Evolutionary conservation across 2,888 invertebrate genomes (phyloP).

Genomic region (Emmelina monodactyla): DNA sequence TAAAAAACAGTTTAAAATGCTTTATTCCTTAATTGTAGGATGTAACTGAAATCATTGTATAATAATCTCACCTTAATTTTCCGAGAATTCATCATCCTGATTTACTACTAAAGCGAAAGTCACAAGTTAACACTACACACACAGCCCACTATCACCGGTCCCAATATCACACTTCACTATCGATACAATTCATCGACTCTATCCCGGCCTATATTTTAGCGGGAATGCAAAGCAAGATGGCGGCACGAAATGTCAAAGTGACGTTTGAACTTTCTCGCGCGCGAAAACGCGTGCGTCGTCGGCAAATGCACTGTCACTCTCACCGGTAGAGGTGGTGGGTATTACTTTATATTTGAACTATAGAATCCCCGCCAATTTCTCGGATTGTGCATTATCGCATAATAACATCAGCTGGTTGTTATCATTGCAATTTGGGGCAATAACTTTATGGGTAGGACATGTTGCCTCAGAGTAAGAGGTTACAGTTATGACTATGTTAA

Average conservation of each 20-base stretch:
- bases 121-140: constrained; percentile 34
- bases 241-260: too few relatives aligned
- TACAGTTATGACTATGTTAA: too few relatives aligned
- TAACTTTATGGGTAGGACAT: too few relatives aligned
- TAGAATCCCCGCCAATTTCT: constrained; percentile 39
- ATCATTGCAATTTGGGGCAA: constrained; percentile 29
- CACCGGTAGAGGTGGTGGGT: constrained; percentile 33
- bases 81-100: constrained; percentile 45
- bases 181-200: constrained; percentile 15
- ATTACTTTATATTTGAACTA: constrained; percentile 57
- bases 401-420: constrained; percentile 38
- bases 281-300: constrained; percentile 30
- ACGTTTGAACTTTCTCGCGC: constrained; percentile 49
- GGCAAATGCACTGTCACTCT: constrained; percentile 45
- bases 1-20: too few relatives aligned
- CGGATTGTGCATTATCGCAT: constrained; percentile 44
- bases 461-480: too few relatives aligned
- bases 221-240: constrained; percentile 7
- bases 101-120: constrained; percentile 36
- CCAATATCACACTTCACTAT: constrained; percentile 16
- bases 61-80: constrained; percentile 34
- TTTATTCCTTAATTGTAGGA: too few relatives aligned
- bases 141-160: constrained; percentile 24
- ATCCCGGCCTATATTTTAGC: background rate
- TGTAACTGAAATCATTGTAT: too few relatives aligned